phyloP scores from a whole-genome alignment of 2,113 vertebrate genomes.

The Glaucomys volans region DNA sequence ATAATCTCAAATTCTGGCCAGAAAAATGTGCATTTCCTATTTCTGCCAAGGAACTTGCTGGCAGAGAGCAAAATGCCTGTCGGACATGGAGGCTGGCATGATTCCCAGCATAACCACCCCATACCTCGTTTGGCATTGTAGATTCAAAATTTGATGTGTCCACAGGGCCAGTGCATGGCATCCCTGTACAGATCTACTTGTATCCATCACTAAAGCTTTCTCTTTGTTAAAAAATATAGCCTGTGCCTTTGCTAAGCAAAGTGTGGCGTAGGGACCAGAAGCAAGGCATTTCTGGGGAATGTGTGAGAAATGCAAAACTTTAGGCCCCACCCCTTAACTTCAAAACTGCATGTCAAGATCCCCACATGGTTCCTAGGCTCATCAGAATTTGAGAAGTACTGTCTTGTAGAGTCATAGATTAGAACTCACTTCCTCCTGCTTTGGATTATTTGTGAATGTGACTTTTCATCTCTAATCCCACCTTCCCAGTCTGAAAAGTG shows the following conservation, averaged over 20 bases:
- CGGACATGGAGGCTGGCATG: constrained; percentile 48
- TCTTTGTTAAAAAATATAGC: not conserved
- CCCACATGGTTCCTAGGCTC: not conserved
- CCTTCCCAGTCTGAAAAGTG: not conserved
- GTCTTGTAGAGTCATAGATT: not conserved
- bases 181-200: not conserved
- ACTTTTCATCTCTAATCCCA: not conserved
- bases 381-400: not conserved
- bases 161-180: not conserved
- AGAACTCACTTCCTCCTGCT: constrained; percentile 5
- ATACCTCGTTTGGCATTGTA: constrained; percentile 60
- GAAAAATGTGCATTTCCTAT: constrained; percentile 40
- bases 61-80: constrained; percentile 70
- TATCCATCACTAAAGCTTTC: not conserved
- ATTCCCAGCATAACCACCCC: not conserved
- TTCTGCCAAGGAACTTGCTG: constrained; percentile 75
- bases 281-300: not conserved
- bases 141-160: constrained; percentile 47
- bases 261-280: not conserved
- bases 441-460: not conserved
- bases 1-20: constrained; percentile 53
- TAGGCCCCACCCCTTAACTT: not conserved
- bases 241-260: not conserved
- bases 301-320: not conserved
- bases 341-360: not conserved